phyloP scores from a whole-genome alignment of 2,888 invertebrate genomes.

The Drosophila affinis region DNA sequence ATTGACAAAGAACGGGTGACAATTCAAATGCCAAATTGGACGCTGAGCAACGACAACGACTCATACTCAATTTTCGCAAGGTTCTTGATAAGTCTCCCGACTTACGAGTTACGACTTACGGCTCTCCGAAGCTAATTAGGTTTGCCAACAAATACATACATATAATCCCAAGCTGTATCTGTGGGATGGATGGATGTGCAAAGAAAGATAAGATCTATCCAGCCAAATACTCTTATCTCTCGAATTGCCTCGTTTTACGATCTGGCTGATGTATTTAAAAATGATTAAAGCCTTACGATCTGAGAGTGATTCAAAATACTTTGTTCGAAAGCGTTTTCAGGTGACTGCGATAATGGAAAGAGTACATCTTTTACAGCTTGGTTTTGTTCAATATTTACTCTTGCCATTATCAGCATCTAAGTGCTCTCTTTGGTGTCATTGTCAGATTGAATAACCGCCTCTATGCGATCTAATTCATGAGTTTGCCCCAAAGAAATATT shows the following conservation, averaged over 20 bases:
- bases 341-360: constrained; percentile 10
- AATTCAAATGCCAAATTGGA: constrained; percentile 57
- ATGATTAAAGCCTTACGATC: constrained; percentile 49
- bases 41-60: constrained; percentile 15
- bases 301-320: constrained; percentile 30
- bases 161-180: constrained; percentile 4
- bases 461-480: constrained; percentile 8
- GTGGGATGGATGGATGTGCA: constrained; percentile 1
- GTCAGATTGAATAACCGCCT: constrained; percentile 27
- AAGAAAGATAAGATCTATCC: constrained; percentile 20
- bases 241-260: constrained; percentile 38
- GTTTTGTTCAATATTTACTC: constrained; percentile 28
- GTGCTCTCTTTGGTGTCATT: constrained; percentile 38
- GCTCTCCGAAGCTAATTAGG: constrained; percentile 57
- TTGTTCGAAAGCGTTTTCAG: constrained; percentile 29
- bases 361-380: constrained; percentile 28
- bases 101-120: constrained; percentile 9
- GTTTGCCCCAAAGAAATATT: neutral
- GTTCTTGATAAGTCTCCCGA: constrained; percentile 41
- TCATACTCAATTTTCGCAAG: constrained; percentile 39
- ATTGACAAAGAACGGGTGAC: constrained; percentile 71
- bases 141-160: constrained; percentile 38
- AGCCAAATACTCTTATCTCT: constrained; percentile 21
- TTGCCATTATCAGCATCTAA: constrained; percentile 37
- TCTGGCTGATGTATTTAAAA: constrained; percentile 34